Evolutionary conservation across 2,888 invertebrate species (phyloP), one percentile per base, ranked within the genome.

Genomic region (Drosophila algonquin): DNA sequence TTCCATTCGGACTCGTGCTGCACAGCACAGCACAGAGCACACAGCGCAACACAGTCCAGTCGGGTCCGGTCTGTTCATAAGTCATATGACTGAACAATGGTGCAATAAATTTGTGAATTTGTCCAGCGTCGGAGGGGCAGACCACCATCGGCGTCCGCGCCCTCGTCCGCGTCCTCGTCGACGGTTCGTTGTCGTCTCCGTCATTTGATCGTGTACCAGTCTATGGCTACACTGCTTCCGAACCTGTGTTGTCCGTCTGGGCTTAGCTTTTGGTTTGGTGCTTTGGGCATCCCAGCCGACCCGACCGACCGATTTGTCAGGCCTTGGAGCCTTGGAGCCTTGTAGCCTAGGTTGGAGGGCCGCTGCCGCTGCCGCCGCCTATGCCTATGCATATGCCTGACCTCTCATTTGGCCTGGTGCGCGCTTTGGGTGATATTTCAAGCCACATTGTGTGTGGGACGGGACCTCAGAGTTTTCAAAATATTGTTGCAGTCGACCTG

Each of bases 51-150:
- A 9, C 32, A 30, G 30, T 7, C 7, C 30, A 8, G 30, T 51
- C 30, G 53, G 55, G 61, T 50, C 47, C 52, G 45, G 62, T 27
- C 77, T 81, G 81, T 89, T 87, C 81, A 84, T 89, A 81, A 84
- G 71, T 87, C 87, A 84, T 87, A 74, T 65, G 68, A 60, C 78
- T 64, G 30, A 87, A 86, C 89, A 89, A 86, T 89, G 84, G 86
- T 75, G 79, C 81, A 87, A 86, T 86, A 89, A 86, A 86, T 86
- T 85, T 87, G 72, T 87, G 89, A 89, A 85, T 85, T 89, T 85
- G 89, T 85, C 85, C 85, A 85, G 55, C 58, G 75, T 73, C 75
- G 76, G 69, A 69, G 63, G 70, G 58, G 63, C 60, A 55, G 84
- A 89, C 89, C 85, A 83, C 86, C 82, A 63, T 67, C 79, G 69